phyloP scores from a whole-genome alignment of 2,113 vertebrate species.

The Elgaria multicarinata region DNA sequence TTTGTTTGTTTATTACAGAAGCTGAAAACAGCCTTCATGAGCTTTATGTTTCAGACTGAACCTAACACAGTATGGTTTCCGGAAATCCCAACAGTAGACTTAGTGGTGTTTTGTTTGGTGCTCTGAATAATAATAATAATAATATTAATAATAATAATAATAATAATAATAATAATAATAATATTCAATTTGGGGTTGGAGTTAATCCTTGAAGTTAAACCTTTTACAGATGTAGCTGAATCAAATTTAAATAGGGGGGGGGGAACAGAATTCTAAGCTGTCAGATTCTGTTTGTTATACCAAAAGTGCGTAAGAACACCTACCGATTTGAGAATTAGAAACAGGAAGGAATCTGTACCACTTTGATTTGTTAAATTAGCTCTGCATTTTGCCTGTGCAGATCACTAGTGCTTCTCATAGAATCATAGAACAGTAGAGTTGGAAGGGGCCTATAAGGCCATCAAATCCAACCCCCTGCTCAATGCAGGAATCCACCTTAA shows the following conservation, averaged over 20 bases:
- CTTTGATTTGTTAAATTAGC: neutral
- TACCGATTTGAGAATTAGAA: neutral
- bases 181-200: no score
- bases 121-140: neutral
- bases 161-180: no score
- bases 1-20: slow-evolving; percentile 14
- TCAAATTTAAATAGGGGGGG: neutral
- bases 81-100: neutral
- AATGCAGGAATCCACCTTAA: no score
- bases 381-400: neutral
- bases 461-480: no score
- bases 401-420: neutral
- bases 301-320: neutral
- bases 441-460: no score
- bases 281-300: neutral
- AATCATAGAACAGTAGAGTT: no score
- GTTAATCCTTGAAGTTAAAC: neutral
- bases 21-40: slow-evolving; percentile 2
- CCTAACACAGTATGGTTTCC: neutral
- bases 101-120: neutral
- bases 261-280: neutral
- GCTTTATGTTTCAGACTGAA: neutral
- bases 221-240: neutral
- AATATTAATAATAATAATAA: no score
- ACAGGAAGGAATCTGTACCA: neutral